Percentiles rank a stretch among this genome's conserved stretches.
These are phyloP conservation scores for Xylota segnis DNA, from an alignment of 2,888 invertebrate genomes.

Conservation along the genomic window DNA sequence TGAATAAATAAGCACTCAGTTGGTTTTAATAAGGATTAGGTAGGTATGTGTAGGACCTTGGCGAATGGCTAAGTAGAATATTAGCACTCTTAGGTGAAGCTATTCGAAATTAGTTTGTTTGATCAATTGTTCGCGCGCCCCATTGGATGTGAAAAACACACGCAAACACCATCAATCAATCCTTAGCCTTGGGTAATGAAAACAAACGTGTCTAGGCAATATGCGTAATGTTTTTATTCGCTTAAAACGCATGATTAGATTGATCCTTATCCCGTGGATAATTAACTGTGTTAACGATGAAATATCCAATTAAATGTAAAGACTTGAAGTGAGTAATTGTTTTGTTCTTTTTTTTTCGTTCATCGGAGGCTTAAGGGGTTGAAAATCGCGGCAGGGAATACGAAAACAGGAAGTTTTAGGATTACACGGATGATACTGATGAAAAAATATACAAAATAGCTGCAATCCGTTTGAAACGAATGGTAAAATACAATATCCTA, in stretches of 20 bases:
- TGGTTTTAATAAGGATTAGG: constrained; percentile 59
- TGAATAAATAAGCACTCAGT: constrained; percentile 46
- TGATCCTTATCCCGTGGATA: constrained; percentile 19
- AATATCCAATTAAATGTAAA: constrained; percentile 10
- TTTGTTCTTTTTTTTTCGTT: background rate
- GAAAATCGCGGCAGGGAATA: background rate
- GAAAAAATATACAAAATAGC: too few species aligned
- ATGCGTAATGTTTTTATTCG: constrained; percentile 21
- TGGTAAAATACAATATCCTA: too few species aligned
- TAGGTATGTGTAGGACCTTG: constrained; percentile 19
- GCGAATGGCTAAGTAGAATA: constrained; percentile 47
- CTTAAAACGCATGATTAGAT: constrained; percentile 9
- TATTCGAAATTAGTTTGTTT: constrained; percentile 61
- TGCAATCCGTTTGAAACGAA: too few species aligned
- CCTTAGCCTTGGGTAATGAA: constrained; percentile 30
- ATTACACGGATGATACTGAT: too few species aligned
- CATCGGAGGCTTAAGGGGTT: background rate
- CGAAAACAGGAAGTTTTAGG: too few species aligned
- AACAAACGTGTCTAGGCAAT: constrained; percentile 4
- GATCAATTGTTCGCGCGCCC: constrained; percentile 69
- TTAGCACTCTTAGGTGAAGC: constrained; percentile 52
- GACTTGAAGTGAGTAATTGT: constrained; percentile 3
- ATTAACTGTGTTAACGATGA: constrained; percentile 22
- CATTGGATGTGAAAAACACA: constrained; percentile 33
- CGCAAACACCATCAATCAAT: constrained; percentile 66